Base-by-base conservation (phyloP, 1,140 invertebrate species). In the Listronotus oregonensis region DNA sequence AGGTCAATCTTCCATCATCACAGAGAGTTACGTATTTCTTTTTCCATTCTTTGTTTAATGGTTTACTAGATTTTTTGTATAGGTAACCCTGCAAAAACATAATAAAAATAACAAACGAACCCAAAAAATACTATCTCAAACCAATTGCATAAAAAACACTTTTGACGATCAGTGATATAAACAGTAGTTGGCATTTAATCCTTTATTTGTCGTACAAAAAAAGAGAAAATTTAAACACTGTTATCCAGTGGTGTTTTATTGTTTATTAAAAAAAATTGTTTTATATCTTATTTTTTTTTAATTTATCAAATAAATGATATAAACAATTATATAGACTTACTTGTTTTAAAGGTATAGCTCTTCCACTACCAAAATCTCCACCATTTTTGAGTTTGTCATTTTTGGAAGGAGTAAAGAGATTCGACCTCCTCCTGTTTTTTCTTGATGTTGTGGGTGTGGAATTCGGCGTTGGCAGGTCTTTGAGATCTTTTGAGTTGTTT, bases 11-110 rank as follows among this genome's bases (percentile, higher is more conserved):
- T 8, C 95, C 96, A 82, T 98, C 94, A 81, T 96, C 93, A 74
- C 93, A 90, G 4, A 99, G 80, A 0, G 96, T 96, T 0, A 99
- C 97, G 81, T 98, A 99, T 80, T 99, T 99, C 83, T 99, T 99
- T 81, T 99, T 99, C 94, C 97, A 94, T 75, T 99, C 97, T 80
- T 97, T 98, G 78, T 95, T 96, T 49, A 99, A 79, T 0, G 94
- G 90, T 80, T 98, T 97, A 79, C 91, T 95, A 71, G 93, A 95
- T 69, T 94, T 89, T n/a, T 99, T 99, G 78, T 98, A 97, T 49
- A 99, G 84, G 79, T 96, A 95, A 17, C 97, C 97, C 82, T 98
- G 95, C n/a, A 66, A 55, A 46, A 44, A 27, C 27, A 14, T 18
- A 7, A n/a, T n/a, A n/a, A n/a, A n/a, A n/a, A n/a, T n/a, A n/a